Evolutionary conservation across 2,113 vertebrate species (phyloP).

Genomic region (Brachyhypopomus occidentalis): DNA sequence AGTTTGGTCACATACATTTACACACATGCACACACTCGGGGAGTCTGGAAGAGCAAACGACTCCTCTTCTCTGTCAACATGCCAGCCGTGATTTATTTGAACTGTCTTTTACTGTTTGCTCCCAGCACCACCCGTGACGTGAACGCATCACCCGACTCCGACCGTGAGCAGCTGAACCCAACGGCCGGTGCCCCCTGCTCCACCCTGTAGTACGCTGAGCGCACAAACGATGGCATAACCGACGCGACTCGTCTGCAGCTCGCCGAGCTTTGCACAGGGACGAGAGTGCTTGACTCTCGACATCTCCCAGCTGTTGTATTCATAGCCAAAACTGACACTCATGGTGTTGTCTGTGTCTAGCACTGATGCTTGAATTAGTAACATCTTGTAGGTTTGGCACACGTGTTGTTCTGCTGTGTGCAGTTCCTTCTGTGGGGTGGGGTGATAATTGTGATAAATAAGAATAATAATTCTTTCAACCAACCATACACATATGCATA

Average conservation of each 20-base stretch:
- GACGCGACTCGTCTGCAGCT: no score
- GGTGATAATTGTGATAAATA: not conserved
- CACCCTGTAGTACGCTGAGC: not conserved
- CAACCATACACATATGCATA: no score
- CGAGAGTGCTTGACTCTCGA: no score
- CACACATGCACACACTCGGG: not conserved
- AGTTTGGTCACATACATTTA: not conserved
- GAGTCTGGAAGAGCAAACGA: constrained; percentile 4
- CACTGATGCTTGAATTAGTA: no score
- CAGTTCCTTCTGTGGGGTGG: not conserved
- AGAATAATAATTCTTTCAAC: no score
- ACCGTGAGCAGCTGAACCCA: not conserved
- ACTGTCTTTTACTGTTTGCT: not conserved
- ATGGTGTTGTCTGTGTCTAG: no score
- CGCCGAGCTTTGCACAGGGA: no score
- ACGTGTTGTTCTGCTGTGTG: not conserved
- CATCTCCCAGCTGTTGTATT: no score
- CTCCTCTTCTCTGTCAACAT: constrained; percentile 18
- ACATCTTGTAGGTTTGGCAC: not conserved
- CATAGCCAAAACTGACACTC: not conserved
- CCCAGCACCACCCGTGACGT: not conserved
- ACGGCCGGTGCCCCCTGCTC: not conserved
- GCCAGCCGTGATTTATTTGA: not conserved
- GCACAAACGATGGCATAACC: no score
- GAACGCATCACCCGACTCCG: not conserved